These are phyloP conservation scores for Erebia epiphron DNA, from an alignment of 2,888 invertebrate species.

Conservation along the genomic window DNA sequence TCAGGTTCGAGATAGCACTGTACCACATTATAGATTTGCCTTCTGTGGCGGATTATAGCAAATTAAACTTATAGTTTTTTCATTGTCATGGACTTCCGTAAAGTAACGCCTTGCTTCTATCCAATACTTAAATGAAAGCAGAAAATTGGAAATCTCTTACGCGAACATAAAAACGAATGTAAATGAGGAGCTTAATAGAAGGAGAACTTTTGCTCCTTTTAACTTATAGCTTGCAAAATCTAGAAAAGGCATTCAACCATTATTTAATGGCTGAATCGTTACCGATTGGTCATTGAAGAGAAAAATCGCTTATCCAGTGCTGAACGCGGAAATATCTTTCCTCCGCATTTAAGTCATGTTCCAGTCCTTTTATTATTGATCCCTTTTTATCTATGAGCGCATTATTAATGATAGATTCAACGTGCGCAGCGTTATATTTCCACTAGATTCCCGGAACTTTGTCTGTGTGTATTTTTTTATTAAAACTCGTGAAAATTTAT, in stretches of 20 bases:
- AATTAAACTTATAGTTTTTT: no score
- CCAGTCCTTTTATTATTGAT: conserved; percentile 2
- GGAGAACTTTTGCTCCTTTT: background rate
- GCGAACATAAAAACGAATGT: background rate
- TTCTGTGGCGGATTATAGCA: no score
- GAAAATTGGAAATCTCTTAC: background rate
- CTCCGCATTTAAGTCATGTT: conserved; percentile 10
- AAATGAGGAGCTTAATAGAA: conserved; percentile 4
- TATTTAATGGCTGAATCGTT: conserved; percentile 28
- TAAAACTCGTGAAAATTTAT: no score
- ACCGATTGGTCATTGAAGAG: conserved; percentile 29
- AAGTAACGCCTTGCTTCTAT: no score
- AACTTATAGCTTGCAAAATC: conserved; percentile 3
- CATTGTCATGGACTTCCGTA: no score
- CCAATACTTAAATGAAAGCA: background rate
- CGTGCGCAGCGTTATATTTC: background rate
- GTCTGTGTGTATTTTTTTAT: no score
- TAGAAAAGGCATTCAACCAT: conserved; percentile 13
- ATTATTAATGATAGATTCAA: background rate
- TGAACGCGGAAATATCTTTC: conserved; percentile 27
- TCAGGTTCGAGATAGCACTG: no score
- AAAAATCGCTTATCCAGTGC: conserved; percentile 32
- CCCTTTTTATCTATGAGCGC: background rate
- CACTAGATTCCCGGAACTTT: background rate
- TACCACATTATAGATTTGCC: no score